Evolutionary conservation across 2,113 vertebrate genomes (phyloP).

Genomic region (Psilopogon haemacephalus): DNA sequence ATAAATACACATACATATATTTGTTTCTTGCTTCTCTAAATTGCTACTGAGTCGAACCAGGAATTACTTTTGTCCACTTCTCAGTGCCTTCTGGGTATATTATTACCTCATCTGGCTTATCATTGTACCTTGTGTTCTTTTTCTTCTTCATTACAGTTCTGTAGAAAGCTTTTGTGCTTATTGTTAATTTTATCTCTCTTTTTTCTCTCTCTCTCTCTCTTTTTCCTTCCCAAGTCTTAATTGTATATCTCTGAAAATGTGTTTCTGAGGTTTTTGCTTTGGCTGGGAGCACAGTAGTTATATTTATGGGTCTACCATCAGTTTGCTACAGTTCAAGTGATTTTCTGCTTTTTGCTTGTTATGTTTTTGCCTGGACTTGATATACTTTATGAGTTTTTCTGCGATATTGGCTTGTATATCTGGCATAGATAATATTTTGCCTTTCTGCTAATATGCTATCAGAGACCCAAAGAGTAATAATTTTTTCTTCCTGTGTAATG

Average conservation of each 20-base stretch:
- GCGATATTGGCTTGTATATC: conserved; percentile 73
- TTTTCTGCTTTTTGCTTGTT: conserved; percentile 76
- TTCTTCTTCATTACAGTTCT: conserved; percentile 56
- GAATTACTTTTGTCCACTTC: conserved; percentile 26
- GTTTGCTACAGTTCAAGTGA: conserved; percentile 72
- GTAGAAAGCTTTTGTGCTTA: conserved; percentile 72
- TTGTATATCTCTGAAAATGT: conserved; percentile 77
- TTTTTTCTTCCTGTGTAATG: conserved; percentile 72
- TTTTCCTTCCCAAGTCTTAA: background rate
- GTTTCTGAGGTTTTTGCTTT: conserved; percentile 67
- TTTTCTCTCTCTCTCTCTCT: background rate
- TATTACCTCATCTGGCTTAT: conserved; percentile 67
- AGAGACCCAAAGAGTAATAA: conserved; percentile 64
- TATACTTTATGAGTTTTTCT: conserved; percentile 74
- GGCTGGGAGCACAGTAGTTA: conserved; percentile 65
- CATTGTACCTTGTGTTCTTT: conserved; percentile 60
- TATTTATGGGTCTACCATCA: conserved; percentile 69
- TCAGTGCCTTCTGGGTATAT: conserved; percentile 29
- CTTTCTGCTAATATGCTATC: conserved; percentile 70
- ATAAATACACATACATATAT: background rate
- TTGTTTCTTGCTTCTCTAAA: background rate
- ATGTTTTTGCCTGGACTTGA: conserved; percentile 74
- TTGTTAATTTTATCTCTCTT: conserved; percentile 64
- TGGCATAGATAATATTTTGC: conserved; percentile 74
- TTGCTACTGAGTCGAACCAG: background rate